phyloP scores from a whole-genome alignment of 2,888 invertebrate species.

The Eristalis pertinax region DNA sequence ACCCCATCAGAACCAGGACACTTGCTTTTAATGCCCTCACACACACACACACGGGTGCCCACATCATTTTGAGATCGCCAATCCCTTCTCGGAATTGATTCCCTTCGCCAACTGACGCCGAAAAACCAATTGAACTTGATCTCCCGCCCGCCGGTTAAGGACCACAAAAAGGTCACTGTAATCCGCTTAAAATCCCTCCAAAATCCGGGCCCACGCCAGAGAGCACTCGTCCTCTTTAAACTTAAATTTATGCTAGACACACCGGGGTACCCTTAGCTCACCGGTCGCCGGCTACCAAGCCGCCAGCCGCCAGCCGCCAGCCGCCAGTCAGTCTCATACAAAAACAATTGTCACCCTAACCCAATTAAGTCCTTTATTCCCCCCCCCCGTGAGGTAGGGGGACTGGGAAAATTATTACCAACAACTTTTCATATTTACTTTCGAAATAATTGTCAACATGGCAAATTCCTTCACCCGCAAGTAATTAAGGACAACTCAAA shows the following conservation, averaged over 20 bases:
- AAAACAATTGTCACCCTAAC: constrained; percentile 67
- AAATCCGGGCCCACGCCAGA: constrained; percentile 4
- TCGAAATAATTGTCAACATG: constrained; percentile 72
- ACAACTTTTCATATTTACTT: constrained; percentile 72
- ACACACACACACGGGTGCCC: neutral
- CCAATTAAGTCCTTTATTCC: constrained; percentile 68
- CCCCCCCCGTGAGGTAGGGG: neutral
- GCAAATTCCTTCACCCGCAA: constrained; percentile 72
- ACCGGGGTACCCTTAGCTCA: neutral
- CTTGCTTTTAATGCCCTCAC: neutral
- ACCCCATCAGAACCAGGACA: neutral
- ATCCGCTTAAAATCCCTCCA: constrained; percentile 57
- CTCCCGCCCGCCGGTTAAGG: constrained; percentile 21
- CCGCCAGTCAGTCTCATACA: neutral
- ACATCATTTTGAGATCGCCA: neutral
- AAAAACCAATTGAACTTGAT: constrained; percentile 19
- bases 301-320: neutral
- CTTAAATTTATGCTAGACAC: constrained; percentile 50
- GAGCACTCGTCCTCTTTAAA: constrained; percentile 34
- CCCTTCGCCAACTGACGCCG: neutral
- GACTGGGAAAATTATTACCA: constrained; percentile 65
- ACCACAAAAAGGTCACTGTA: constrained; percentile 67
- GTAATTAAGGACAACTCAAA: constrained; percentile 67
- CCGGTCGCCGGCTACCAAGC: neutral
- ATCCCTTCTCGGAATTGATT: neutral